Evolutionary conservation across 2,797 vertebrate genomes (phyloP).

Genomic region (Gephyroberyx darwinii): DNA sequence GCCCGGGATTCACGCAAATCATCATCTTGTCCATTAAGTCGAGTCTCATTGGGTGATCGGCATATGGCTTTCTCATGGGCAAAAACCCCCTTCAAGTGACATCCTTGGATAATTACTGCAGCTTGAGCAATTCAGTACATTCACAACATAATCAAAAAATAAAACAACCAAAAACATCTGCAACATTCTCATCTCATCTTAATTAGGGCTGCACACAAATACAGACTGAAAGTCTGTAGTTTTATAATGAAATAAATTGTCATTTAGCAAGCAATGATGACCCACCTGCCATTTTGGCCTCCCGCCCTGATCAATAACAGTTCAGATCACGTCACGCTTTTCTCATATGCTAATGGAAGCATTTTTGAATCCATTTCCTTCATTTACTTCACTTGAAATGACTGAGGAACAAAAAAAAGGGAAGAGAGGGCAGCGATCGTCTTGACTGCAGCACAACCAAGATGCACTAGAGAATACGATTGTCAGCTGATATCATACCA

Average conservation of each 20-base stretch:
- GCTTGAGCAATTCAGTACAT: slow-evolving; percentile 40
- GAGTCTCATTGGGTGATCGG: slow-evolving; percentile 15
- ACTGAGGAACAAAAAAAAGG: slow-evolving; percentile 10
- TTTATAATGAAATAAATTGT: slow-evolving; percentile 8
- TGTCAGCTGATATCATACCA: slow-evolving; percentile 68
- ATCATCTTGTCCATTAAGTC: not conserved
- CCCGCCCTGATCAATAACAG: not conserved
- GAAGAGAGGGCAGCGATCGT: slow-evolving; percentile 25
- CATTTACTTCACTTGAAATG: slow-evolving; percentile 12
- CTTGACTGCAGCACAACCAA: slow-evolving; percentile 31
- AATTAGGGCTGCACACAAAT: no score
- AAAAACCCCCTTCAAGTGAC: slow-evolving; percentile 21
- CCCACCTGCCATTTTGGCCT: not conserved
- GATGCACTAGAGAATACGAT: slow-evolving; percentile 52
- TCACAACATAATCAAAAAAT: slow-evolving; percentile 36
- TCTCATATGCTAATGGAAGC: not conserved
- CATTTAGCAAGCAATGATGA: slow-evolving; percentile 5
- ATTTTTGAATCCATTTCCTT: not conserved
- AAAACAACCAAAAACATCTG: slow-evolving; percentile 6
- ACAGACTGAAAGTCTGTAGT: not conserved
- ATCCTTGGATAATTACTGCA: slow-evolving; percentile 25
- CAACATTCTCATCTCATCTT: no score
- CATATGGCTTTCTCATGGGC: slow-evolving; percentile 51
- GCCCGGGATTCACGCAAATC: not conserved
- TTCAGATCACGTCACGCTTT: not conserved